Evolutionary conservation across 2,113 vertebrate species (phyloP).

Genomic region (Chrysochloris asiatica): DNA sequence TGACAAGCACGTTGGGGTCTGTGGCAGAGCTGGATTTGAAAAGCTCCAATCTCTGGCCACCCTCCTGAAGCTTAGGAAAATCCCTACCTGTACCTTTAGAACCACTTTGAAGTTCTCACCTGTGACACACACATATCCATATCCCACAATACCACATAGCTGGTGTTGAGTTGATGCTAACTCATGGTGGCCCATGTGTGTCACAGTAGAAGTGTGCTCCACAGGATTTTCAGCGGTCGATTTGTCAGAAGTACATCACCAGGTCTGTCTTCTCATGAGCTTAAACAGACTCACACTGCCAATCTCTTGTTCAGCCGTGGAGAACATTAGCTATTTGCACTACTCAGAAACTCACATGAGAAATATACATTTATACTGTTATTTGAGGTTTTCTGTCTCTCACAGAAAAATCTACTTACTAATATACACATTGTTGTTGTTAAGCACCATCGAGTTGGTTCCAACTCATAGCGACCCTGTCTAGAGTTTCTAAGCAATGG

Average conservation of each 20-base stretch:
- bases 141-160: neutral
- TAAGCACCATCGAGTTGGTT: no score
- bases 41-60: accelerated
- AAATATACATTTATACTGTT: neutral
- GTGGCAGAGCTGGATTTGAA: no score
- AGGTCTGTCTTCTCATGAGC: neutral
- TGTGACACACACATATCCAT: accelerated
- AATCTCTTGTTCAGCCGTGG: neutral
- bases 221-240: neutral
- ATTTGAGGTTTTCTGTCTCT: neutral
- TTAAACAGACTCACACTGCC: neutral
- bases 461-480: no score
- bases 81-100: neutral
- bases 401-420: neutral
- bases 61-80: neutral
- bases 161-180: neutral
- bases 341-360: neutral
- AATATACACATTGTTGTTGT: no score
- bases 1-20: accelerated
- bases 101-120: neutral
- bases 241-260: neutral
- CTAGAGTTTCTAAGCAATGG: no score
- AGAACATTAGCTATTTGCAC: neutral
- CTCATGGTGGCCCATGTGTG: no score
- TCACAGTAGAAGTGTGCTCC: neutral